phyloP scores from a whole-genome alignment of 2,888 invertebrate genomes.

The Gastrophysa polygoni region DNA sequence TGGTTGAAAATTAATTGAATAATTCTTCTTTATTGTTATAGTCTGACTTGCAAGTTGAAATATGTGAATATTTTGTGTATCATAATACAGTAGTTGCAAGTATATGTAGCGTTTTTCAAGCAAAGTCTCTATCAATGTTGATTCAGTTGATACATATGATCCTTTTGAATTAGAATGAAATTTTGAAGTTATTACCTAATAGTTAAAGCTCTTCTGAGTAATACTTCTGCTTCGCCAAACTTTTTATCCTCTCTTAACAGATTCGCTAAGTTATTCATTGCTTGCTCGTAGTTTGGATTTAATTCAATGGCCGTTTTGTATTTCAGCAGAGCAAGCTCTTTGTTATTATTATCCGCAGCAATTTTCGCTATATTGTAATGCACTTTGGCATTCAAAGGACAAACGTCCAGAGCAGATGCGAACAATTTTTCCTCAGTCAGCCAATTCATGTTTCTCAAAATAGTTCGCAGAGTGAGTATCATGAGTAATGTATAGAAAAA shows the following conservation, averaged over 20 bases:
- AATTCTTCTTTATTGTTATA: background rate
- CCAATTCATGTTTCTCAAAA: slow-evolving; percentile 80
- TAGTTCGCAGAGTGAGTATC: slow-evolving; percentile 58
- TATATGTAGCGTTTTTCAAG: too few species aligned
- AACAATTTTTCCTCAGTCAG: slow-evolving; percentile 79
- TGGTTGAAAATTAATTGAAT: too few species aligned
- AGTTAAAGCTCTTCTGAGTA: slow-evolving; percentile 74
- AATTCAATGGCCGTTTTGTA: slow-evolving; percentile 69
- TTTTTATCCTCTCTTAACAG: slow-evolving; percentile 74
- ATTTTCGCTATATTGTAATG: slow-evolving; percentile 92
- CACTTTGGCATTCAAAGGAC: slow-evolving; percentile 93
- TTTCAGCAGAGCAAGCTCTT: slow-evolving; percentile 72
- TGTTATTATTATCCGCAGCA: slow-evolving; percentile 75
- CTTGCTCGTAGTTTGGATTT: slow-evolving; percentile 85
- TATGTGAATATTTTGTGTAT: too few species aligned
- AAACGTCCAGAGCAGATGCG: slow-evolving; percentile 80
- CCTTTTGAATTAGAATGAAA: background rate
- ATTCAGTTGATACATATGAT: too few species aligned
- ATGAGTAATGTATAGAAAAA: slow-evolving; percentile 48
- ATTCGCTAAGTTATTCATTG: slow-evolving; percentile 93
- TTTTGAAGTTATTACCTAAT: slow-evolving; percentile 64
- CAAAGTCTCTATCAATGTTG: too few species aligned
- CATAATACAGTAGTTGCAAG: too few species aligned
- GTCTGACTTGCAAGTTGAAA: background rate
- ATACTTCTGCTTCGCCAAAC: slow-evolving; percentile 72